Evolutionary conservation across 2,113 vertebrate species (phyloP), one percentile per base, ranked within the genome.

Genomic region (Odocoileus virginianus): DNA sequence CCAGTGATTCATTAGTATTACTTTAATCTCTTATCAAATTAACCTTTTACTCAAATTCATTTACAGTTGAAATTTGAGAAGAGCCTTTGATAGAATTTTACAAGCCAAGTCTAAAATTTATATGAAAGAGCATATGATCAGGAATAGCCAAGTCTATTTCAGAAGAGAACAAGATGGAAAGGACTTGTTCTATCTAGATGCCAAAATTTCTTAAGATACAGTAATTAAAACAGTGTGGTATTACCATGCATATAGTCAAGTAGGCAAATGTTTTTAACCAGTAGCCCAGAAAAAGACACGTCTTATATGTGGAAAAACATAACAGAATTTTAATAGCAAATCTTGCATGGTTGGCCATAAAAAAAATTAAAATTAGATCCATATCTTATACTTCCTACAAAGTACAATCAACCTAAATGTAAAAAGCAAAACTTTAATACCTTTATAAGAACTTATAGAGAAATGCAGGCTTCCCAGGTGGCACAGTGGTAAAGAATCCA

Each of bases 41-140:
- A 91, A 78, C 30, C 14, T 50, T 87, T 82, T 87, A 90, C 55
- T n/a, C 50, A 84, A 85, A 84, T 87, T 52, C 23, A 89, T 88
- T 85, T 94, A 6, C 87, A 81, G 52, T 57, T 92, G 87, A 95
- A 93, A 95, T 91, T 25, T 81, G 89, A 97, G 47, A 15, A 91
- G 30, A 23, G 13, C 15, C 21, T 84, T 87, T 76, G 23, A 28
- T 57, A 87, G 57, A 71, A 60, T 60, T 87, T 95, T 85, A 67
- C 4, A 54, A 90, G 21, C 64, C 90, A 13, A 3, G 10, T 61
- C 82, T 84, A 84, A 94, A 94, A 91, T 81, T 61, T 93, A 57
- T 74, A 64, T 19, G 45, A 82, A 81, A 91, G 15, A 76, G 12
- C 33, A 96, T 81, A 81, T 93, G 52, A 33, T 83, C 82, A 93